Percentiles rank a stretch among this genome's conserved stretches.
Evolutionary conservation across 2,888 invertebrate species (phyloP).

Genomic region (Ametastegia equiseti): DNA sequence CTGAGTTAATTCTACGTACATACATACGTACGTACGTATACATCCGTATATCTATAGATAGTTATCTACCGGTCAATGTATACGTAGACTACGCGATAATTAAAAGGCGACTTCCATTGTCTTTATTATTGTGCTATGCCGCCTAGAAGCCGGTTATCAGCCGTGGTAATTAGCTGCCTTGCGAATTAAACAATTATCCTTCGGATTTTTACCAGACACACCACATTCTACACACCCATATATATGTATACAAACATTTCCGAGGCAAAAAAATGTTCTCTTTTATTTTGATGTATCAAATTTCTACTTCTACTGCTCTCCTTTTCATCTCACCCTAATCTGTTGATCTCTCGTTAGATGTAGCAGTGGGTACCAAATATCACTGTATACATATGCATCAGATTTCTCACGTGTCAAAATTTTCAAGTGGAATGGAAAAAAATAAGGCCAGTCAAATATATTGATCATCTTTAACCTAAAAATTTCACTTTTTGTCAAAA

Average conservation of each 20-base stretch:
- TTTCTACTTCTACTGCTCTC: neutral
- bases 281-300: no score
- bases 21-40: no score
- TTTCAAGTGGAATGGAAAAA: no score
- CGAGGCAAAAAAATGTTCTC: neutral
- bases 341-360: no score
- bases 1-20: neutral
- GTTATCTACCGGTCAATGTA: neutral
- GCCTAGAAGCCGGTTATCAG: conserved; percentile 1
- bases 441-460: no score
- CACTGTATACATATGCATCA: no score
- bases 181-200: conserved; percentile 10
- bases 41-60: conserved; percentile 1
- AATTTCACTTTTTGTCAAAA: no score
- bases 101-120: conserved; percentile 30
- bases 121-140: conserved; percentile 18
- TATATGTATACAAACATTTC: neutral
- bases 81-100: neutral
- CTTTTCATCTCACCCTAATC: neutral
- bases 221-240: neutral
- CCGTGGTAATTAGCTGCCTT: conserved; percentile 8
- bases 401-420: no score
- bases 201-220: neutral
- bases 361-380: no score
- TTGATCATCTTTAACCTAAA: no score